Conservation (phyloP, 1,140 invertebrate species). For the Drosophila yakuba region DNA sequence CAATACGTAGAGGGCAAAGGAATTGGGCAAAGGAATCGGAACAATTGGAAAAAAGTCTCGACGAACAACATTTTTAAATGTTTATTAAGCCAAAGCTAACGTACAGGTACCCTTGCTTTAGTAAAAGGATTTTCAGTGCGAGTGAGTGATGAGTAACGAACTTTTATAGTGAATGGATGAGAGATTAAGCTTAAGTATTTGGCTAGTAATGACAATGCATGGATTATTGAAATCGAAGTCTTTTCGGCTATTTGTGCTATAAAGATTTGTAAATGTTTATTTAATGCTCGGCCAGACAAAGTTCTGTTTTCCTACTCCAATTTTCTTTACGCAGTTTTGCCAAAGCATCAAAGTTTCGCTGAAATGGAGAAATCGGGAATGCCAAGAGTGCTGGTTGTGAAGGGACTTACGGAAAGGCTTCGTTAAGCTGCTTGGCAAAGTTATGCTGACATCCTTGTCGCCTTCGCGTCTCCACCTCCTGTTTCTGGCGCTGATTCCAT, state of each 20-base stretch:
- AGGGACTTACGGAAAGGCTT: conserved; percentile 3
- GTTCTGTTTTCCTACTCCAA: conserved; percentile 10
- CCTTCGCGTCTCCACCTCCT: not conserved
- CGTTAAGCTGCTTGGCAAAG: conserved; percentile 51
- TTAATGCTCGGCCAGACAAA: conserved; percentile 24
- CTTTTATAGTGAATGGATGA: no score
- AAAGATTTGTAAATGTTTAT: conserved; percentile 34
- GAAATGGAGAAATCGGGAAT: conserved; percentile 1
- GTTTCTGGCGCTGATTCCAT: conserved; percentile 31
- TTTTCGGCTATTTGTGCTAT: not conserved
- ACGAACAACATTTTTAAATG: not conserved
- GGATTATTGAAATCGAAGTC: conserved; percentile 4
- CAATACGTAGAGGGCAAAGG: conserved; percentile 4
- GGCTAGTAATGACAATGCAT: not conserved
- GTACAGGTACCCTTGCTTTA: no score
- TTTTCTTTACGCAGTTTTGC: conserved; percentile 14
- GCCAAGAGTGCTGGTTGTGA: not conserved
- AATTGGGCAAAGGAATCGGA: not conserved
- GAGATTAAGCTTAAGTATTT: not conserved
- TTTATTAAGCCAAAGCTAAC: not conserved
- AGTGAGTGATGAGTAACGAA: no score
- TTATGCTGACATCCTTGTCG: conserved; percentile 44
- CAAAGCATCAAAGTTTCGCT: not conserved
- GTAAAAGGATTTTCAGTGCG: no score
- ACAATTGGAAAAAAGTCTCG: not conserved